Evolutionary conservation across 2,797 vertebrate genomes (phyloP).

Genomic region (Phataginus tricuspis): DNA sequence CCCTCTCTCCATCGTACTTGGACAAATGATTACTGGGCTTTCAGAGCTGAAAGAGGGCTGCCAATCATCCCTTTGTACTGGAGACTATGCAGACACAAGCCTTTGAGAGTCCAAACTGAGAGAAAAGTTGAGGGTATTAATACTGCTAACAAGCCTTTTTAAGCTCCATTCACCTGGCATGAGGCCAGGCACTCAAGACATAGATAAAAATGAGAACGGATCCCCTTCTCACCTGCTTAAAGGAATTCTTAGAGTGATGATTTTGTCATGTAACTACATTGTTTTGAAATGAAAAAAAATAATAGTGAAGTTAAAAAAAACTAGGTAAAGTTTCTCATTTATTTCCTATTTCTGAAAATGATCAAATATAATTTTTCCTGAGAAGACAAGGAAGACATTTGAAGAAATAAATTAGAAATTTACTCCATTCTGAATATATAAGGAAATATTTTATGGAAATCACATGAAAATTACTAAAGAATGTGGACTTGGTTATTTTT

Average conservation of each 20-base stretch:
- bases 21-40: neutral
- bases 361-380: neutral
- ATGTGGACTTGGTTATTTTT: neutral
- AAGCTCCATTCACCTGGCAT: neutral
- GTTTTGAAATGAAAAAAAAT: neutral
- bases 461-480: neutral
- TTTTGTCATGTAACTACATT: neutral
- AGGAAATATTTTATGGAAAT: neutral
- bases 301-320: neutral
- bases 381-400: neutral
- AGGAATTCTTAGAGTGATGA: neutral
- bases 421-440: neutral
- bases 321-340: neutral
- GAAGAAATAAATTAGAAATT: constrained; percentile 12
- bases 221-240: neutral
- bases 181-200: neutral
- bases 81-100: neutral
- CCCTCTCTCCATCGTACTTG: neutral
- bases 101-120: neutral
- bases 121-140: neutral
- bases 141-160: neutral
- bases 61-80: neutral
- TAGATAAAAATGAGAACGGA: neutral
- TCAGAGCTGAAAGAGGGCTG: neutral
- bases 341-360: neutral